Percentiles rank a stretch among this genome's conserved stretches.
These are phyloP conservation scores for Aphaenogaster floridana DNA, from an alignment of 1,140 invertebrate genomes.

Conservation along the genomic window DNA sequence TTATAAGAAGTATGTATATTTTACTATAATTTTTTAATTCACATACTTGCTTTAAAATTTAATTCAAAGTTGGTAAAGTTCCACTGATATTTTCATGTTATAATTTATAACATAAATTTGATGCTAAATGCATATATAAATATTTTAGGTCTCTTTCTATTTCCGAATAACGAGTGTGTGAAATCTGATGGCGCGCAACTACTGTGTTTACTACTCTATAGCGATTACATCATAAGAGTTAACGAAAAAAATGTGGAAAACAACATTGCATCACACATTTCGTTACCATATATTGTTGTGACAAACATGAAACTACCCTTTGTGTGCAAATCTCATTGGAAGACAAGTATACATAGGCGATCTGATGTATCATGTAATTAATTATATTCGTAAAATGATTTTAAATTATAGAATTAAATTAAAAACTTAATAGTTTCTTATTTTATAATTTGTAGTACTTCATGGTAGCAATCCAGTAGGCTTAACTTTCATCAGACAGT, in stretches of 20 bases:
- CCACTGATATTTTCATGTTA: neutral
- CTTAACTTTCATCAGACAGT: constrained; percentile 79
- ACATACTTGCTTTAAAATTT: neutral
- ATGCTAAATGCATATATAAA: neutral
- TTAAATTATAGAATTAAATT: neutral
- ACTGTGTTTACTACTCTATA: constrained; percentile 86
- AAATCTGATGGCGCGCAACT: constrained; percentile 85
- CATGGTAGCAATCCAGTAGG: constrained; percentile 73
- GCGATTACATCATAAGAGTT: constrained; percentile 84
- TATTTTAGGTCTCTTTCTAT: constrained; percentile 87
- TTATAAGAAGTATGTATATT: constrained; percentile 87
- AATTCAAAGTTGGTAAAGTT: constrained; percentile 1
- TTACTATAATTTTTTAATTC: neutral
- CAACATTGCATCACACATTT: constrained; percentile 81
- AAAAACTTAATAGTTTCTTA: neutral
- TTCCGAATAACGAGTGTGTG: constrained; percentile 86
- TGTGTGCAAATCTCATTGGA: constrained; percentile 85
- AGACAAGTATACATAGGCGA: constrained; percentile 83
- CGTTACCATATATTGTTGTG: constrained; percentile 86
- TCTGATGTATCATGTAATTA: constrained; percentile 81
- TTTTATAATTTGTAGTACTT: constrained; percentile 68
- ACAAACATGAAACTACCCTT: constrained; percentile 86
- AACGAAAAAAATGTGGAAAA: constrained; percentile 74
- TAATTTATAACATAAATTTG: constrained; percentile 33
- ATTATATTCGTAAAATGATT: neutral